These are phyloP conservation scores for Toxotes jaculatrix DNA, from an alignment of 2,113 vertebrate species.

Conservation along the genomic window DNA sequence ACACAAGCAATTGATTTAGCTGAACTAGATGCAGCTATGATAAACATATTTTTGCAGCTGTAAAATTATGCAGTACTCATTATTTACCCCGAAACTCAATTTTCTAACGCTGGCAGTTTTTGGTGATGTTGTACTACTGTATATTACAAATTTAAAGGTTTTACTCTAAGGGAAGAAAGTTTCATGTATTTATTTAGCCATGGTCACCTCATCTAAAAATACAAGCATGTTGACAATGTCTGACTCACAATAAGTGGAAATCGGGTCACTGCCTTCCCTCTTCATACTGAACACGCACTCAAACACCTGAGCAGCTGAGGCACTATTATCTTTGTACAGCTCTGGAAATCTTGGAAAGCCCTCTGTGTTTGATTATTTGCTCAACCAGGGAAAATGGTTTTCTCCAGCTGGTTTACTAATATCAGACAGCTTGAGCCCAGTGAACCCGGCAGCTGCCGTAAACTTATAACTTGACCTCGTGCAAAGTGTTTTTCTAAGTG, in stretches of 20 bases:
- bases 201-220: not conserved
- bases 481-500: not conserved
- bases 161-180: not conserved
- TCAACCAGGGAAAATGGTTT: not conserved
- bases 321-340: slow-evolving; percentile 6
- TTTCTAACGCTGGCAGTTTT: not conserved
- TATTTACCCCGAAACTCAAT: too few species aligned
- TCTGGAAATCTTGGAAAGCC: slow-evolving; percentile 23
- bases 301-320: slow-evolving; percentile 11
- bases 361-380: not conserved
- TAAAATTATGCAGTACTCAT: too few species aligned
- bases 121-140: not conserved
- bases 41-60: too few species aligned
- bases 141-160: not conserved
- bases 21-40: too few species aligned
- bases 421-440: not conserved
- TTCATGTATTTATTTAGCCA: not conserved
- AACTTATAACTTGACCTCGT: not conserved
- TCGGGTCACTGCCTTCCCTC: not conserved
- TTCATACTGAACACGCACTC: not conserved
- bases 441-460: not conserved
- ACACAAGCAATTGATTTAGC: too few species aligned
- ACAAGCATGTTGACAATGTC: not conserved
- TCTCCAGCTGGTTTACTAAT: not conserved
- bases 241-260: not conserved